Evolutionary conservation across 2,888 invertebrate genomes (phyloP).

Genomic region (Amiota minor): DNA sequence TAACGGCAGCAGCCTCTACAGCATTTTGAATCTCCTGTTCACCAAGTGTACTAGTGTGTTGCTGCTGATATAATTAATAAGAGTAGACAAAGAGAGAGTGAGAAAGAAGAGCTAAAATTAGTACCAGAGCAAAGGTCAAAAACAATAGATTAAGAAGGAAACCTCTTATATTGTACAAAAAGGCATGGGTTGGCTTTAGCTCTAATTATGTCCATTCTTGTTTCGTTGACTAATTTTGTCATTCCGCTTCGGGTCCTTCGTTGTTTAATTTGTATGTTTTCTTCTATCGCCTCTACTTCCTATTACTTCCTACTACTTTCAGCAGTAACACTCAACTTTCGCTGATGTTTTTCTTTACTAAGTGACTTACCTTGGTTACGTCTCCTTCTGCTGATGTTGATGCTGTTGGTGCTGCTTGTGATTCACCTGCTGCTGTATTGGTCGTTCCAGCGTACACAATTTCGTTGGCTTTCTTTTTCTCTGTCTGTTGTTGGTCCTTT

Average conservation of each 20-base stretch:
- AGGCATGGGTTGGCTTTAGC: neutral
- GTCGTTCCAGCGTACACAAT: slow-evolving; percentile 29
- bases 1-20: slow-evolving; percentile 72
- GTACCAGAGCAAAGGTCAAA: neutral
- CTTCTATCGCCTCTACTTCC: too few species aligned
- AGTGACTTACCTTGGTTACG: slow-evolving; percentile 47
- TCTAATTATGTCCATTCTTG: neutral
- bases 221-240: neutral
- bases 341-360: neutral
- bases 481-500: slow-evolving; percentile 38
- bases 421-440: slow-evolving; percentile 36
- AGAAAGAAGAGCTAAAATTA: neutral
- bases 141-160: neutral
- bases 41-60: slow-evolving; percentile 71
- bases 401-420: slow-evolving; percentile 35
- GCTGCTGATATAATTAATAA: slow-evolving; percentile 37
- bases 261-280: slow-evolving; percentile 8
- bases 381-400: slow-evolving; percentile 42
- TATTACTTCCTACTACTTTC: too few species aligned
- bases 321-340: too few species aligned
- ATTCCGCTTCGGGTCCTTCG: neutral
- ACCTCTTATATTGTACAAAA: neutral
- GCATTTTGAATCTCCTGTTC: slow-evolving; percentile 73
- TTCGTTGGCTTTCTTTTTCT: slow-evolving; percentile 39
- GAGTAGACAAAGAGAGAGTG: neutral